Evolutionary conservation across 2,888 invertebrate species (phyloP).

Genomic region (Acronicta leporina): DNA sequence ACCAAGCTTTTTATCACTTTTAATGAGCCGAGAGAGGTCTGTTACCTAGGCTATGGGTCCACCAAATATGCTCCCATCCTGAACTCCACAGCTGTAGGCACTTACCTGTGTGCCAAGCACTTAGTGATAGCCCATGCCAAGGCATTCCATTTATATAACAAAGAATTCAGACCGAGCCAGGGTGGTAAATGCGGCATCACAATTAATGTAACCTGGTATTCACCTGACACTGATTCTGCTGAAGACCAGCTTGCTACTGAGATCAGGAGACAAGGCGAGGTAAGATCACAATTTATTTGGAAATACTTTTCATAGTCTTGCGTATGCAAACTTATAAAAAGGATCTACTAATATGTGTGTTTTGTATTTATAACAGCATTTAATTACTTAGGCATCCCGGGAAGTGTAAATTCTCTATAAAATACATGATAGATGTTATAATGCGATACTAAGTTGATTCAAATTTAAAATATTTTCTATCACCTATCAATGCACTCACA

Average conservation of each 20-base stretch:
- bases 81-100: constrained; percentile 76
- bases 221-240: constrained; percentile 66
- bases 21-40: constrained; percentile 85
- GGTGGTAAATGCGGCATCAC: constrained; percentile 64
- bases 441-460: too few species aligned
- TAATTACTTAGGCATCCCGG: too few species aligned
- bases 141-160: constrained; percentile 74
- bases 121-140: constrained; percentile 87
- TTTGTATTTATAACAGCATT: too few species aligned
- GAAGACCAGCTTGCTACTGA: constrained; percentile 78
- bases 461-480: too few species aligned
- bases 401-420: too few species aligned
- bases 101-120: constrained; percentile 82
- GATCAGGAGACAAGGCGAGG: constrained; percentile 63
- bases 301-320: too few species aligned
- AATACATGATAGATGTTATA: too few species aligned
- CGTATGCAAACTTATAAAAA: too few species aligned
- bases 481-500: too few species aligned
- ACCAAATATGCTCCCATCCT: constrained; percentile 70
- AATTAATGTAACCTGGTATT: constrained; percentile 60
- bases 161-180: constrained; percentile 65
- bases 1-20: constrained; percentile 63
- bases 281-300: neutral
- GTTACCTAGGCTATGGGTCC: constrained; percentile 79
- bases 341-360: too few species aligned